Conservation (phyloP, 2,797 vertebrate species). For the Oreortyx pictus region DNA sequence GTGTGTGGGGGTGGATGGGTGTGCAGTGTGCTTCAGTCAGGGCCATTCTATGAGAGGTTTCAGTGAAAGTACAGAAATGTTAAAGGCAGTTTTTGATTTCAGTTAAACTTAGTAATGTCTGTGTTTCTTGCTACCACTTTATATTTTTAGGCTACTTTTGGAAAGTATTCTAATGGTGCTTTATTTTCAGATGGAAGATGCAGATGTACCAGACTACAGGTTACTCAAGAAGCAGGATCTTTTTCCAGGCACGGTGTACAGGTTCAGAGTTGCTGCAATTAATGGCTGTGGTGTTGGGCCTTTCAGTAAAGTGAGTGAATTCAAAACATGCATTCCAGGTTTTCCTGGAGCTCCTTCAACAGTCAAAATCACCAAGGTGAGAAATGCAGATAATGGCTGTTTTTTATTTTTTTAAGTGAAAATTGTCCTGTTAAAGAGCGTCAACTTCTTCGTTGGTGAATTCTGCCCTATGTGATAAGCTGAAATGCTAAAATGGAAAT, state of each 20-base stretch:
- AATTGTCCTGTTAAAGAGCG: background rate
- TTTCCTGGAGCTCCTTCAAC: constrained; percentile 97
- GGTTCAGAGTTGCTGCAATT: constrained; percentile 93
- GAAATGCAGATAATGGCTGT: background rate
- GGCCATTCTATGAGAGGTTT: background rate
- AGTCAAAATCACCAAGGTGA: constrained; percentile 95
- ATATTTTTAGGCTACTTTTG: background rate
- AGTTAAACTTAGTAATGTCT: background rate
- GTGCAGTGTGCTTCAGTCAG: background rate
- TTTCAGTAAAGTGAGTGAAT: constrained; percentile 93
- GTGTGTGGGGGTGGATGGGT: background rate
- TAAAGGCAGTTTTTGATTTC: background rate
- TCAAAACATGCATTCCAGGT: constrained; percentile 96
- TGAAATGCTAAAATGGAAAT: background rate
- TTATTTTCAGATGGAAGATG: constrained; percentile 81
- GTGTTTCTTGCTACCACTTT: background rate
- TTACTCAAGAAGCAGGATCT: constrained; percentile 88
- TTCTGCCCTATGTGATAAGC: background rate
- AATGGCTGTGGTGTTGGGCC: constrained; percentile 91
- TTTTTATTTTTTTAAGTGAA: background rate
- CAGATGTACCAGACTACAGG: constrained; percentile 85
- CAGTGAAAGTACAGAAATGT: background rate
- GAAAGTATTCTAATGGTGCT: background rate
- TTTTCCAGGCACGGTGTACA: constrained; percentile 89
- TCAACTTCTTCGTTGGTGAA: background rate